phyloP scores from a whole-genome alignment of 2,797 vertebrate genomes.

The Eulemur rubriventer region DNA sequence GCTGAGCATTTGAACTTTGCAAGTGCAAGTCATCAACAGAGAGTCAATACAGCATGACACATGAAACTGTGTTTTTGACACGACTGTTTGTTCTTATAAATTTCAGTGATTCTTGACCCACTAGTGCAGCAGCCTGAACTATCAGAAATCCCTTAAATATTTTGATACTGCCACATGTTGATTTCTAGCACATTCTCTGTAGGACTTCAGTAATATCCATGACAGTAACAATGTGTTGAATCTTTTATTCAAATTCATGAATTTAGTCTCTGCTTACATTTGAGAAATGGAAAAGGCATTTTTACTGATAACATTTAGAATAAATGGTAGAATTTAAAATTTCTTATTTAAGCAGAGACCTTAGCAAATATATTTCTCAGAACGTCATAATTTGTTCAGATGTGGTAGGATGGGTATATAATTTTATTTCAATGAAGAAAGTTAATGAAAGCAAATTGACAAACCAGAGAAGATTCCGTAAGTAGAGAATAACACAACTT shows the following conservation, averaged over 20 bases:
- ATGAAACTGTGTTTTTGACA: constrained; percentile 5
- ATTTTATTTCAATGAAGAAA: constrained; percentile 29
- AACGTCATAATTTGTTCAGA: neutral
- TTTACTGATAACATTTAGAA: neutral
- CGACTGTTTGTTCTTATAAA: neutral
- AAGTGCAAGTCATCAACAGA: neutral
- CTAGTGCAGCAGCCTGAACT: neutral
- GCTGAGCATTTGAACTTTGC: constrained; percentile 21
- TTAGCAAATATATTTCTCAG: neutral
- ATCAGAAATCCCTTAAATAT: neutral
- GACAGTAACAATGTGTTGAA: neutral
- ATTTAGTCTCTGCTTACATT: neutral
- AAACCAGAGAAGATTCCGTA: neutral
- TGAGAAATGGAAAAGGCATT: neutral
- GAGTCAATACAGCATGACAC: neutral
- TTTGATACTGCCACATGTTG: neutral
- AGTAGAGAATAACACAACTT: neutral
- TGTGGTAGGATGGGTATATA: neutral
- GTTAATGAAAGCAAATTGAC: neutral
- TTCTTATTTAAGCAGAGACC: neutral
- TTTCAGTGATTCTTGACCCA: constrained; percentile 10
- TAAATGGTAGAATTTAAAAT: neutral
- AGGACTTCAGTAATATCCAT: neutral
- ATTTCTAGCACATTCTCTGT: neutral
- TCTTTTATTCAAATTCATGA: constrained; percentile 20